Conservation (phyloP, 2,113 vertebrate genomes). For the Dipodomys stephensi region DNA sequence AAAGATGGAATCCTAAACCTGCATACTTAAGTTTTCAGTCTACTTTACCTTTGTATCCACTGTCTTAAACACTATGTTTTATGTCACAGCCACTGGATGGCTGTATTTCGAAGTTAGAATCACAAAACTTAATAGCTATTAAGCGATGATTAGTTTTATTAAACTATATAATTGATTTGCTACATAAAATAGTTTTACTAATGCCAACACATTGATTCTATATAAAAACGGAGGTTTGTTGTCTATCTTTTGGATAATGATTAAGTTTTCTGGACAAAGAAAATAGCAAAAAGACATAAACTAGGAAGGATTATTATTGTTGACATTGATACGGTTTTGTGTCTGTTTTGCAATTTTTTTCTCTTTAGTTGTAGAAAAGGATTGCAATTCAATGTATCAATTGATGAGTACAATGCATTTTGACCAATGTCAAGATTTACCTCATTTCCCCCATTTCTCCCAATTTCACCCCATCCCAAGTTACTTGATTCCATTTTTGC, state of each 20-base stretch:
- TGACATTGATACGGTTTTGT: neutral
- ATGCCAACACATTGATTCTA: neutral
- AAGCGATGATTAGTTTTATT: neutral
- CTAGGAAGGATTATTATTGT: neutral
- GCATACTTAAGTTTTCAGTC: neutral
- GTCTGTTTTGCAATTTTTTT: slow-evolving; percentile 19
- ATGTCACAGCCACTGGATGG: neutral
- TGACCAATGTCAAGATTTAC: too few species aligned
- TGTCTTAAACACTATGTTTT: neutral
- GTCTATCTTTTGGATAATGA: neutral
- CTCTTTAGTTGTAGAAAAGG: neutral
- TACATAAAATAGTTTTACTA: neutral
- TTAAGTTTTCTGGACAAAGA: neutral
- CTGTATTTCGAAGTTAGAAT: neutral
- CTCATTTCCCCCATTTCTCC: too few species aligned
- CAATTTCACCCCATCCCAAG: too few species aligned
- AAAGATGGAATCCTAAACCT: neutral
- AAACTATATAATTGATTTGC: too few species aligned
- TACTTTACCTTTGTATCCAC: neutral
- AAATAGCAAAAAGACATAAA: neutral
- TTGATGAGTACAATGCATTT: too few species aligned
- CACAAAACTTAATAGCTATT: neutral
- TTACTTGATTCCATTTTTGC: too few species aligned
- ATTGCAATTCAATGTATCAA: too few species aligned
- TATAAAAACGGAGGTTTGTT: neutral